These are phyloP conservation scores for Sebastes trivittatus DNA, from an alignment of 2,797 vertebrate species.

Conservation along the genomic window DNA sequence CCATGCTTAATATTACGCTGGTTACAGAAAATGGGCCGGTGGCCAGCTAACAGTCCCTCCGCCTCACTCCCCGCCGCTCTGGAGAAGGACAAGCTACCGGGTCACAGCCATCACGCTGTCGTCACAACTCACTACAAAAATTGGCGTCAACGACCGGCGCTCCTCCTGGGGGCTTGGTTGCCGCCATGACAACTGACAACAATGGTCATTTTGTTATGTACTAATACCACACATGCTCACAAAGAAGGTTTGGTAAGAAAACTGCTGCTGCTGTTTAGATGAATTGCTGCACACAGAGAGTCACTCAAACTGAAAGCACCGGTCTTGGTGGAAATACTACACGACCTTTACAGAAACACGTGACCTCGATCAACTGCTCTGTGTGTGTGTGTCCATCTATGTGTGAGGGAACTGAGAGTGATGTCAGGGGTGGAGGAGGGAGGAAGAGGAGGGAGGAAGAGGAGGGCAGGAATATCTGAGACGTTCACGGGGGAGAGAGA, in stretches of 20 bases:
- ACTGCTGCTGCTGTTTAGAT: neutral
- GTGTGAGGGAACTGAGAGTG: slow-evolving; percentile 14
- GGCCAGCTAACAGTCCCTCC: no score
- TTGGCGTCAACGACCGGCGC: no score
- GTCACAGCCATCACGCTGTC: no score
- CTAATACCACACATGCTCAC: neutral
- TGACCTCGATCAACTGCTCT: slow-evolving; percentile 43
- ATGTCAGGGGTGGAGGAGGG: slow-evolving; percentile 15
- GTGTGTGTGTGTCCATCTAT: neutral
- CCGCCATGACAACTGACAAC: no score
- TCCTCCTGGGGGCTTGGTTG: no score
- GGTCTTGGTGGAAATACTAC: neutral
- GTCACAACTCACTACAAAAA: no score
- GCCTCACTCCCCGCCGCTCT: no score
- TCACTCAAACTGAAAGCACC: neutral
- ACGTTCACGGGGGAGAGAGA: slow-evolving; percentile 32
- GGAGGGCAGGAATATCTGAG: slow-evolving; percentile 26
- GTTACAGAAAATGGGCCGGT: no score
- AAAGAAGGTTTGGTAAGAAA: neutral
- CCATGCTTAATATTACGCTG: no score
- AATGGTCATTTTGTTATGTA: no score
- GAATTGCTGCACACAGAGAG: neutral
- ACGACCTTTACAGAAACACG: slow-evolving; percentile 30
- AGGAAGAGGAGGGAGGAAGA: neutral
- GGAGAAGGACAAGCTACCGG: no score